Evolutionary conservation across 2,888 invertebrate genomes (phyloP), one percentile per base, ranked within the genome.

Genomic region (Drosophila neonasuta): DNA sequence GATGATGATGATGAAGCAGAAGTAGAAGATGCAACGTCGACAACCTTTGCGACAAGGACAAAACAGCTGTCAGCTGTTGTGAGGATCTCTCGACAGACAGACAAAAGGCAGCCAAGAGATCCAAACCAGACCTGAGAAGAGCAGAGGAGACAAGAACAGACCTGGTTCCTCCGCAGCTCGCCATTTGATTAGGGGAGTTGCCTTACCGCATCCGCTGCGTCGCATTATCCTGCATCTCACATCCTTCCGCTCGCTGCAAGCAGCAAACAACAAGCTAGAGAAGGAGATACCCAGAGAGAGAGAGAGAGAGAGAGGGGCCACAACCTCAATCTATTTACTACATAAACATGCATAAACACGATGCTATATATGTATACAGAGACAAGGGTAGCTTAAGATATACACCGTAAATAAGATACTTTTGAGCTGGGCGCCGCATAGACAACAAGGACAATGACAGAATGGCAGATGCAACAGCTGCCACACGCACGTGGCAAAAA

Each of bases 1-100:
- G n/a, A 39, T 24, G 52, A 36, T 24, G 58, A 44, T 52, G 59
- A 62, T 44, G 68, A 48, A 54, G 68, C 58, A 44, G 56, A 49
- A 36, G 49, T 58, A 44, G 63, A 49, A 36, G 49, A 30, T 29
- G 13, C 41, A 49, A 32, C 29, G 55, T 81, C 76, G 68, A 54
- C 54, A 54, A 54, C 17, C 54, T 54, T 32, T 32, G 51, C 34
- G 55, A 20, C 44, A 63, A 52, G 50, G 64, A 54, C 68, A 68
- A 63, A 83, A 78, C 84, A 84, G 86, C 84, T 84, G 84, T 63
- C 84, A 84, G 84, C 84, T 84, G 84, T 87, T 83, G 52, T 61
- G 57, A 86, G 72, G 84, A 76, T 84, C 56, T 70, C 60, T 58
- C 63, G 77, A 55, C 77, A 81, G 42, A 42, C 54, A 66, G 77